Conservation (phyloP, 2,888 invertebrate genomes). For the Tinea trinotella region DNA sequence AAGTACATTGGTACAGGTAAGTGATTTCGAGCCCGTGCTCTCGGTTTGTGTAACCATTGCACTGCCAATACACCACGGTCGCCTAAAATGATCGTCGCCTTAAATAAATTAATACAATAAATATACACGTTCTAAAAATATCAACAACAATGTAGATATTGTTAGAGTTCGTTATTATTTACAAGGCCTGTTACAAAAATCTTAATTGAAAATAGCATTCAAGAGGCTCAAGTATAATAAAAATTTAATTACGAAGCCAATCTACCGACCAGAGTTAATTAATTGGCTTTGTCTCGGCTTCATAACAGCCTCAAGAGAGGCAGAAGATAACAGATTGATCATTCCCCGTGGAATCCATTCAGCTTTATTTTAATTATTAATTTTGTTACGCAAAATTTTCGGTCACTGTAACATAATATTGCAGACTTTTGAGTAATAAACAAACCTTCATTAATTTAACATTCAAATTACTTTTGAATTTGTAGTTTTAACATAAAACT, state of each 20-base stretch:
- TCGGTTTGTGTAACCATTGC: no score
- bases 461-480: not conserved
- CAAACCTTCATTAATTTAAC: not conserved
- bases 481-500: not conserved
- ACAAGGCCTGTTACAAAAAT: conserved; percentile 7
- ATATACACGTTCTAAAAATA: no score
- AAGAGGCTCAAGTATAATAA: conserved; percentile 16
- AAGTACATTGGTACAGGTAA: no score
- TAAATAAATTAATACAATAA: no score
- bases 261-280: conserved; percentile 33
- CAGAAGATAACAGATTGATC: conserved; percentile 36
- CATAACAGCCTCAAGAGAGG: conserved; percentile 40
- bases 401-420: conserved; percentile 12
- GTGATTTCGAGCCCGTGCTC: no score
- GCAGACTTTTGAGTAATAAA: not conserved
- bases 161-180: not conserved
- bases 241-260: conserved; percentile 16
- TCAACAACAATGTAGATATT: no score
- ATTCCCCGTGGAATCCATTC: conserved; percentile 31
- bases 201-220: conserved; percentile 12
- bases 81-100: no score
- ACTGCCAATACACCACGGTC: no score
- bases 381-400: conserved; percentile 22
- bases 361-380: conserved; percentile 34
- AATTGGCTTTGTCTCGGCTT: conserved; percentile 43